phyloP scores from a whole-genome alignment of 2,113 vertebrate genomes.

The Sturnira hondurensis region DNA sequence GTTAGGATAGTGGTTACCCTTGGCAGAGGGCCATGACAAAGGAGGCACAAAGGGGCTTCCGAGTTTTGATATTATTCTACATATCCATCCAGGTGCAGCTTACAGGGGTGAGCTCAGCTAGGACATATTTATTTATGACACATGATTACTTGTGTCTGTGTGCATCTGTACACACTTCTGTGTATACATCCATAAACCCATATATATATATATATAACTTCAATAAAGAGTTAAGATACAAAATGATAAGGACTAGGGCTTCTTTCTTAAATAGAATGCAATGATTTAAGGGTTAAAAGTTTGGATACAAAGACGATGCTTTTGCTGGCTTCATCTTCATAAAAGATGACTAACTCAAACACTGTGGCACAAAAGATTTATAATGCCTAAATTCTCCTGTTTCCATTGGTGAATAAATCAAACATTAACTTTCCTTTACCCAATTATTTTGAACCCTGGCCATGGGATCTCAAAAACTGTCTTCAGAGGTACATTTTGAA shows the following conservation, averaged over 20 bases:
- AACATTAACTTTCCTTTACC: neutral
- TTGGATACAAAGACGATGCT: neutral
- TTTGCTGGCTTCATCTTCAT: neutral
- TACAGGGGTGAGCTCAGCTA: neutral
- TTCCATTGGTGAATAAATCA: slow-evolving; percentile 9
- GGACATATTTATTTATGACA: neutral
- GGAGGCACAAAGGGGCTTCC: neutral
- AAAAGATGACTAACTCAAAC: neutral
- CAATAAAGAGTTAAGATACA: neutral
- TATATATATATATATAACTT: neutral
- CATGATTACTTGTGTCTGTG: neutral
- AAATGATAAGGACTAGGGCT: neutral
- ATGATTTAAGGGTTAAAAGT: neutral
- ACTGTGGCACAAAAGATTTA: neutral
- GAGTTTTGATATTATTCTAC: neutral
- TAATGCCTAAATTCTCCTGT: neutral
- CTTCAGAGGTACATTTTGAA: neutral
- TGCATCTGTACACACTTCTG: no score
- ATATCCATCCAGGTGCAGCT: neutral
- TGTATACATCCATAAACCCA: neutral
- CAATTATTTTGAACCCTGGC: neutral
- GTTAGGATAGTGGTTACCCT: neutral
- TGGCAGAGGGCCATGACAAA: neutral
- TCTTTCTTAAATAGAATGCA: neutral
- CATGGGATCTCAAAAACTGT: neutral